Evolutionary conservation across 2,113 vertebrate genomes (phyloP).

Genomic region (Prochilodus magdalenae): DNA sequence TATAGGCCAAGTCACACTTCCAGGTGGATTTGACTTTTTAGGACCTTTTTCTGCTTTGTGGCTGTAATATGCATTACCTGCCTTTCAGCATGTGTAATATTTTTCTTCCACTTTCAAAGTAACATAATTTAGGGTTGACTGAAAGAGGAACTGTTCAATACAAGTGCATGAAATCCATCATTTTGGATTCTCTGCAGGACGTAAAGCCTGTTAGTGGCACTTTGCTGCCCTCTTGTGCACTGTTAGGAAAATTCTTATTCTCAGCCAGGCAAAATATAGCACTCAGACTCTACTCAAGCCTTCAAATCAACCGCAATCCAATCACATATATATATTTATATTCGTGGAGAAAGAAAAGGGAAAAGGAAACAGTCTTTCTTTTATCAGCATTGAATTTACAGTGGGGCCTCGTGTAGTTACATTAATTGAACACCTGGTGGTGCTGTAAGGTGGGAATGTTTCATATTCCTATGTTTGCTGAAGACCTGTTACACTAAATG

Average conservation of each 20-base stretch:
- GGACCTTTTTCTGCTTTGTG: neutral
- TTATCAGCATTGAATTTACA: neutral
- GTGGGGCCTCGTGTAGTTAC: neutral
- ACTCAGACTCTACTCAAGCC: neutral
- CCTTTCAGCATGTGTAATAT: neutral
- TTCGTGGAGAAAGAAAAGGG: neutral
- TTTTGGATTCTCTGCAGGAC: neutral
- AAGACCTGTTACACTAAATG: neutral
- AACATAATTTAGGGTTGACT: neutral
- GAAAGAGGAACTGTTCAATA: neutral
- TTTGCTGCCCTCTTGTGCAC: constrained; percentile 36
- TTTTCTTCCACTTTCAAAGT: neutral
- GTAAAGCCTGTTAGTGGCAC: neutral
- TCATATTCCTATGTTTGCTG: neutral
- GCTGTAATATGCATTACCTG: neutral
- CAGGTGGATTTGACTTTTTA: too few relatives aligned
- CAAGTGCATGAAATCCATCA: neutral
- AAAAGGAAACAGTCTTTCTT: neutral
- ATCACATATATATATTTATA: too few relatives aligned
- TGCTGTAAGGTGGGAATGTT: neutral
- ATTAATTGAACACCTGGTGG: neutral
- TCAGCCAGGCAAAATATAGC: neutral
- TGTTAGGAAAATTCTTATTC: neutral
- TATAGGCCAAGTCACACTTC: neutral
- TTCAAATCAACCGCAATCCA: neutral